Base-by-base conservation (phyloP, 2,888 invertebrate genomes). In the Tiliacea citrago region DNA sequence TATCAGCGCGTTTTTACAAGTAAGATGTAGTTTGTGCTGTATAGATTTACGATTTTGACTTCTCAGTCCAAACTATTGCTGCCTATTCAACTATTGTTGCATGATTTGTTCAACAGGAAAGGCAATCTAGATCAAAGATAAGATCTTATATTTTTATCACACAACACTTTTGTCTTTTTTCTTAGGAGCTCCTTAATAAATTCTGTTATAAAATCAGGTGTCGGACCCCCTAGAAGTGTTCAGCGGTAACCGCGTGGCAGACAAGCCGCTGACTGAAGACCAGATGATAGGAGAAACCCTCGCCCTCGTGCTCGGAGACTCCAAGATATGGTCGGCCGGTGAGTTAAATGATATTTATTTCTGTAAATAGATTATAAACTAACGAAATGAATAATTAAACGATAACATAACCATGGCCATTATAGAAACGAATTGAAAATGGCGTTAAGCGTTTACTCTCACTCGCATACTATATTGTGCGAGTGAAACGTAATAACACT, bases 281-380 rank as follows among this genome's bases (percentile, higher is more conserved):
- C 99, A 99, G 97, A 98, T 99, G 98, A 98, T 99, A 89, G 99
- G 98, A 0, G 99, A 99, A 94, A 99, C 99, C 0, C 94, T 99
- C 53, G 98, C 99, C 1, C 96, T 99, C 73, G 98, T 99, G 0
- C 97, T 99, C 91, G 99, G 99, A 1, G 98, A 99, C 93, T 98
- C 98, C 78, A 98, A 98, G 92, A 98, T 99, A 79, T 98, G 99
- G 98, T 98, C 99, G 2, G 99, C 99, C 68, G 99, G 99, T 86
- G 98, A 98, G 73, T 98, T 35, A 6, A 55, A 45, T 45, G 45
- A 45, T 45, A 45, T 45, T 45, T 45, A 10, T 45, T 10, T 45
- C 2, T 45, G 45, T 13, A 45, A 45, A 45, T n/a, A n/a, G n/a
- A n/a, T n/a, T n/a, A n/a, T n/a, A n/a, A n/a, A n/a, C n/a, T n/a